phyloP scores from a whole-genome alignment of 2,113 vertebrate genomes.

The Microtus richardsoni region DNA sequence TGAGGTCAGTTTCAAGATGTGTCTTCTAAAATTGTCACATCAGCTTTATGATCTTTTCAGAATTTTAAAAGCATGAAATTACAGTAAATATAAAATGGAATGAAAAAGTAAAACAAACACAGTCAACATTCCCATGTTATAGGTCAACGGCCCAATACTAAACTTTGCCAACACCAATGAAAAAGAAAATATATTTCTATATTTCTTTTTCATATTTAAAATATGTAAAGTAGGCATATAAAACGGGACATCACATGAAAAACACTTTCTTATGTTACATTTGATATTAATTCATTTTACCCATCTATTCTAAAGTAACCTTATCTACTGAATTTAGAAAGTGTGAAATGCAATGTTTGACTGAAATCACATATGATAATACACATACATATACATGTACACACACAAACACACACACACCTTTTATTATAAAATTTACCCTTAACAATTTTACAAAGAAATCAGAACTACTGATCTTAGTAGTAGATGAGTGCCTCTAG shows the following conservation, averaged over 20 bases:
- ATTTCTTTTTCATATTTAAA: not conserved
- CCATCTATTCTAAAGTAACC: not conserved
- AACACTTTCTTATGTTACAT: constrained; percentile 10
- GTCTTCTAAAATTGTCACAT: constrained; percentile 33
- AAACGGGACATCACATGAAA: constrained; percentile 30
- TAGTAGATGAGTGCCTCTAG: constrained; percentile 1
- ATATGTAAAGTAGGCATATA: not conserved
- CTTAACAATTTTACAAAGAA: not conserved
- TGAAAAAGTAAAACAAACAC: constrained; percentile 1
- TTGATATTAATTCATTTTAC: not conserved
- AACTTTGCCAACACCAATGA: not conserved
- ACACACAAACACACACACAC: not conserved
- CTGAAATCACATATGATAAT: not conserved
- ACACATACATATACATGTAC: not conserved
- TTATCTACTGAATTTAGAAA: constrained; percentile 26
- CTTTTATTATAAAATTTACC: not conserved
- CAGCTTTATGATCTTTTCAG: constrained; percentile 6
- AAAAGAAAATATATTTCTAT: not conserved
- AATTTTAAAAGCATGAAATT: constrained; percentile 26
- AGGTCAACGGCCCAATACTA: not conserved
- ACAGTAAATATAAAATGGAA: not conserved
- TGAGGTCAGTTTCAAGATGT: constrained; percentile 59
- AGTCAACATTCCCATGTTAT: not conserved
- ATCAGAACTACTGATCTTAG: constrained; percentile 6
- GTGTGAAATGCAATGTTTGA: not conserved